A percentile compares a stretch with the other conserved stretches of the same genome.
Conservation (phyloP, 30 jellyfish, hydroid and myxozoan genomes). For the Chrysaora quinquecirrha region DNA sequence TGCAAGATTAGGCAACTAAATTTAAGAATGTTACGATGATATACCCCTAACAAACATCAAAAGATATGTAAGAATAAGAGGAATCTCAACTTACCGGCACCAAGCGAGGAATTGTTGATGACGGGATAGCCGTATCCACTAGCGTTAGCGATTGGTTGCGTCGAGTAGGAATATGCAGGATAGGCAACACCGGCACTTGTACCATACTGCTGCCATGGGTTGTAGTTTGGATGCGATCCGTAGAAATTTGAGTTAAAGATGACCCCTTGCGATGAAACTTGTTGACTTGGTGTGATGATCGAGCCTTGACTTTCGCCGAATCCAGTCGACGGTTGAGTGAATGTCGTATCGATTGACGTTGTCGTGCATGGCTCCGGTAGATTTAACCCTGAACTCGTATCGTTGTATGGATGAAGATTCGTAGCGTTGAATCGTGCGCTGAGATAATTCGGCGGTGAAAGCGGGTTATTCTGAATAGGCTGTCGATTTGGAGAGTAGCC, state of each 20-base stretch:
- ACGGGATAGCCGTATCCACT: conserved; percentile 61
- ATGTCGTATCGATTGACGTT: conserved; percentile 29
- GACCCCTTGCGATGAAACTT: conserved; percentile 59
- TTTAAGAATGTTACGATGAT: too few species aligned
- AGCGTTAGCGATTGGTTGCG: conserved; percentile 43
- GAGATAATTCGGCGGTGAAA: conserved; percentile 30
- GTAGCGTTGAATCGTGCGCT: conserved; percentile 31
- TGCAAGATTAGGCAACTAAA: too few species aligned
- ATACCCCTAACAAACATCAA: too few species aligned
- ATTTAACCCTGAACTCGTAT: conserved; percentile 24
- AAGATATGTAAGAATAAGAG: too few species aligned
- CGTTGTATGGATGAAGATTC: conserved; percentile 32
- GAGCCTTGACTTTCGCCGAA: conserved; percentile 46
- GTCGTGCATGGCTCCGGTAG: conserved; percentile 72
- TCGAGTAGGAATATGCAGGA: conserved; percentile 58
- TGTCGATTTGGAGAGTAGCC: conserved; percentile 54
- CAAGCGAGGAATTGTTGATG: conserved; percentile 57
- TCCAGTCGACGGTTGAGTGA: conserved; percentile 62
- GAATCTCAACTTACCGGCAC: conserved; percentile 42
- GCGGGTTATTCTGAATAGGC: conserved; percentile 49
- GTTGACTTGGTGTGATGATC: conserved; percentile 53
- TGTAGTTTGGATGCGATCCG: conserved; percentile 58
- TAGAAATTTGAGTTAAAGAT: conserved; percentile 63
- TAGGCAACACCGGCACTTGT: conserved; percentile 26
- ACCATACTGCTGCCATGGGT: conserved; percentile 71